Conservation (phyloP, 1,140 invertebrate genomes). For the Drosophila teissieri region DNA sequence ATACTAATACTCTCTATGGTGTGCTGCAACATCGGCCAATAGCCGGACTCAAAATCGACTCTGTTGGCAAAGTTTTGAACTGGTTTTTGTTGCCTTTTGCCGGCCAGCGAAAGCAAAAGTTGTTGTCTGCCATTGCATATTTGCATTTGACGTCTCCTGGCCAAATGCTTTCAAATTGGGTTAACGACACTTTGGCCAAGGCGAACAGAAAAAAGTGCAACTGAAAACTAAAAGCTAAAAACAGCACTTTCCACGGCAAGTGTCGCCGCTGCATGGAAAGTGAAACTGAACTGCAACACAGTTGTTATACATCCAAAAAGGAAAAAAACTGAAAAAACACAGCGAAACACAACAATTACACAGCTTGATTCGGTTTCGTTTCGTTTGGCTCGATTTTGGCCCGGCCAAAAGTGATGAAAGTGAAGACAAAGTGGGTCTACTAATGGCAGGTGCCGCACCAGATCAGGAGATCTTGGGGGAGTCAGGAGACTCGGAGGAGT, state of each 20-base stretch:
- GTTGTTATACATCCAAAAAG: conserved; percentile 54
- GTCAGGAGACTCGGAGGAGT: conserved; percentile 10
- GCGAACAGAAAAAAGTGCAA: conserved; percentile 23
- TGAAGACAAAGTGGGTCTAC: conserved; percentile 53
- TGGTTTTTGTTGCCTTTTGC: conserved; percentile 56
- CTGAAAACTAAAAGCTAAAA: conserved; percentile 1
- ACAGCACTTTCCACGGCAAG: conserved; percentile 75
- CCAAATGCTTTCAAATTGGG: conserved; percentile 82
- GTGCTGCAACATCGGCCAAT: conserved; percentile 69
- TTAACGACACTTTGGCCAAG: conserved; percentile 77
- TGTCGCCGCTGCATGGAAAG: conserved; percentile 71
- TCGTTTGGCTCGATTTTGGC: conserved; percentile 27
- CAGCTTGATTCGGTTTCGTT: conserved; percentile 57
- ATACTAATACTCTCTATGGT: neutral
- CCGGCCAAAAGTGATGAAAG: conserved; percentile 58
- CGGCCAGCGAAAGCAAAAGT: conserved; percentile 78
- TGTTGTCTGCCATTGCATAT: conserved; percentile 56
- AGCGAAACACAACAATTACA: conserved; percentile 64
- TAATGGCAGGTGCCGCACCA: conserved; percentile 47
- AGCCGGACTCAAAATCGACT: conserved; percentile 8
- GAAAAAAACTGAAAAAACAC: neutral
- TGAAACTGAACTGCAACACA: conserved; percentile 63
- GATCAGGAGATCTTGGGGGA: conserved; percentile 21
- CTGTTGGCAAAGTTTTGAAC: conserved; percentile 70
- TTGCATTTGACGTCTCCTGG: conserved; percentile 56